Percentiles rank a stretch among this genome's conserved stretches.
Evolutionary conservation across 2,113 vertebrate genomes (phyloP).

Genomic region (Chloropsis cyanopogon): DNA sequence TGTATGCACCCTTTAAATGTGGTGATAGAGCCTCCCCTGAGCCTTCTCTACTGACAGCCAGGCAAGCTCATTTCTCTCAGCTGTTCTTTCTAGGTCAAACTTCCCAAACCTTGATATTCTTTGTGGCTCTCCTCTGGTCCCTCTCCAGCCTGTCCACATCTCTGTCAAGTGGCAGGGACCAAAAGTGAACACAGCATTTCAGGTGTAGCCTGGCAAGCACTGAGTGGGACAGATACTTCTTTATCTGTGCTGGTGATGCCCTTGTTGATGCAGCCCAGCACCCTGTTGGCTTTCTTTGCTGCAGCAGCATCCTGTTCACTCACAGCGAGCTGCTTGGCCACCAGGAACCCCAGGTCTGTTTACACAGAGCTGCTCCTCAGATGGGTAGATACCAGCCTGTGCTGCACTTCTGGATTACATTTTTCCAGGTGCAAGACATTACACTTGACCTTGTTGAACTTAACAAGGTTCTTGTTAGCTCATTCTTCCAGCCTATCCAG

Average conservation of each 20-base stretch:
- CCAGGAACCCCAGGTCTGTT: not conserved
- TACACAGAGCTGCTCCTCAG: not conserved
- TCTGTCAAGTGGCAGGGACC: not conserved
- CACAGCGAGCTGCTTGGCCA: not conserved
- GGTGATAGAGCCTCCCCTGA: not conserved
- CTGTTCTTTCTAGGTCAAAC: not conserved
- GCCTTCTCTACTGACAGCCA: not conserved
- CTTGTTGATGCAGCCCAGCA: not conserved
- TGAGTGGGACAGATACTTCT: not conserved
- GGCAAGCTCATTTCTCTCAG: not conserved
- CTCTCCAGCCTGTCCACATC: not conserved
- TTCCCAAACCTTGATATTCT: not conserved
- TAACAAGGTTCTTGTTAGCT: not conserved
- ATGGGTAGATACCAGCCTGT: not conserved
- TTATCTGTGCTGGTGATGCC: not conserved
- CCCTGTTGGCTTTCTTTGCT: not conserved
- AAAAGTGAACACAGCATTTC: not conserved
- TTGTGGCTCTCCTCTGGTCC: not conserved
- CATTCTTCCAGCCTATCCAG: not conserved
- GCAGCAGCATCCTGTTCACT: not conserved
- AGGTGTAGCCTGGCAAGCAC: not conserved
- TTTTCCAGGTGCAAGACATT: not conserved
- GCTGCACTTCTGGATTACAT: not conserved
- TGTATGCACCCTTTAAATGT: not conserved
- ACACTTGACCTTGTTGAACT: not conserved